Base-by-base conservation (phyloP, 1,140 invertebrate species). In the Polyergus mexicanus region DNA sequence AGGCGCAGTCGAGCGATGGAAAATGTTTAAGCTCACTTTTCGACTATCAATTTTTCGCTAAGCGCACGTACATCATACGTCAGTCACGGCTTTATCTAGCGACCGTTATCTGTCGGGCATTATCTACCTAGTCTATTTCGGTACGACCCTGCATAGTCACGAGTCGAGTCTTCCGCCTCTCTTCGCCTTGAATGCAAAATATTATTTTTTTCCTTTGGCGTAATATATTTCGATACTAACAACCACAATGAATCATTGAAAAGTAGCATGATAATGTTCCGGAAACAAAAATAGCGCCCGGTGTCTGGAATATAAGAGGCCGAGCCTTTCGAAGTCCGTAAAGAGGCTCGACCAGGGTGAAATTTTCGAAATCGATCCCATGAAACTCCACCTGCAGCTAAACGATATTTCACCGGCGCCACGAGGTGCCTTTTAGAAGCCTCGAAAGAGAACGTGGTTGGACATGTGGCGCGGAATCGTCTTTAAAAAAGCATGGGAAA, bases 321-420 rank as follows among this genome's bases (percentile, higher is more conserved):
- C 6, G 0, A 6, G 1, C 25, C 28, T 5, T 47, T 54, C 35
- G 58, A 78, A 47, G 19, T 32, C 1, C 10, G n/a, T 25, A 65
- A 76, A 69, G 22, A 83, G 8, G 28, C 16, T 19, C 32, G n/a
- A 22, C 13, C 10, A n/a, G 28, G 16, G 13, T 58, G 35, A 87
- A 89, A 89, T 63, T 85, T 89, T 65, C 16, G 35, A 85, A 85
- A 87, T 83, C 71, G 66, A 88, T 72, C 58, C 54, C 44, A 44
- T 58, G 16, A 87, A n/a, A 71, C 11, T 75, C 32, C 68, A 85
- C 22, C 72, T 76, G 75, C 83, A 25, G 38, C 19, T 69, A 58
- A 87, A 74, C 63, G 47, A 88, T 90, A 91, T 85, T 90, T 91
- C 78, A 91, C 68, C 56, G 81, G 84, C 80, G 80, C 65, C 66